phyloP scores from a whole-genome alignment of 2,888 invertebrate species.

The Lumbricus terrestris region DNA sequence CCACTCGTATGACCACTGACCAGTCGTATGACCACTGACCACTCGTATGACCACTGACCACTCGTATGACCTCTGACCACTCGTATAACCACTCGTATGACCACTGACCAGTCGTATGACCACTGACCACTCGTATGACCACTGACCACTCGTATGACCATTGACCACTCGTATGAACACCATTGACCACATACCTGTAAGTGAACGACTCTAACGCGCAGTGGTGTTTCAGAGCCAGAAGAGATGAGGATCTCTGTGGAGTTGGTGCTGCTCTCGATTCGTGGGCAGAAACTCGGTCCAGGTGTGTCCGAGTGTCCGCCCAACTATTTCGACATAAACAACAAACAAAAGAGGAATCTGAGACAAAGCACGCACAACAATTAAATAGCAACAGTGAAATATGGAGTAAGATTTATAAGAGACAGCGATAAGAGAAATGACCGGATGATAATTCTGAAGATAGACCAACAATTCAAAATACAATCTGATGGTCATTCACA shows the following conservation, averaged over 20 bases:
- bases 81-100: too few species aligned
- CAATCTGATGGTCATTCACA: too few species aligned
- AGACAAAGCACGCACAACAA: not conserved
- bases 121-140: not conserved
- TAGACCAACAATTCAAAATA: too few species aligned
- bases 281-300: conserved; percentile 43
- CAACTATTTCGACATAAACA: conserved; percentile 39
- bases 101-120: too few species aligned
- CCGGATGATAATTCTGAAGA: too few species aligned
- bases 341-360: not conserved
- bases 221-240: conserved; percentile 17
- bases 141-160: too few species aligned
- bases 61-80: too few species aligned
- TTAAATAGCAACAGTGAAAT: not conserved
- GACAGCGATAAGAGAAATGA: not conserved
- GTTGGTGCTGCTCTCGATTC: conserved; percentile 22
- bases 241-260: conserved; percentile 26
- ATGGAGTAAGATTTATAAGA: not conserved
- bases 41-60: too few species aligned
- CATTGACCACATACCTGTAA: not conserved
- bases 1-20: too few species aligned
- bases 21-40: too few species aligned
- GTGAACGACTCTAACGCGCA: conserved; percentile 20
- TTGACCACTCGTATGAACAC: too few species aligned
- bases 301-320: conserved; percentile 60